Evolutionary conservation across 2,797 vertebrate species (phyloP).

Genomic region (Leptodactylus fallax): DNA sequence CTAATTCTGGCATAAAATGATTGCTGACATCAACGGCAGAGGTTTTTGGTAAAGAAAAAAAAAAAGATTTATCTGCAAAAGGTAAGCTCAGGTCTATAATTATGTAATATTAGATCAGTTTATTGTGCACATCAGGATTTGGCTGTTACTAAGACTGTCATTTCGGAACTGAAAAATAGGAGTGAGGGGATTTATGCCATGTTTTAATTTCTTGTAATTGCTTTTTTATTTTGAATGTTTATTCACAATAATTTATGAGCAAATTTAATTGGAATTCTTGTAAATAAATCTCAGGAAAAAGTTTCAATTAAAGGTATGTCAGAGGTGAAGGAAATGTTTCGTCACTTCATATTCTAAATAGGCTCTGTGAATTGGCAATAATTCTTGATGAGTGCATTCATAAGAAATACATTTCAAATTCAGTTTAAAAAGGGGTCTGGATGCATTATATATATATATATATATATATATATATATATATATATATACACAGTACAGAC

Average conservation of each 20-base stretch:
- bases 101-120: background rate
- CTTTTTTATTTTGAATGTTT: background rate
- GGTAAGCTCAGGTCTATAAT: background rate
- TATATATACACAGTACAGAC: too few species aligned
- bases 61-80: background rate
- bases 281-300: background rate
- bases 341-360: background rate
- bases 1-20: too few species aligned
- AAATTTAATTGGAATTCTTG: background rate
- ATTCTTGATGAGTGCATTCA: background rate
- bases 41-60: too few species aligned
- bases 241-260: background rate
- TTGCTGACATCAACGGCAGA: too few species aligned
- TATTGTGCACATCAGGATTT: background rate
- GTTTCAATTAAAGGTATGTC: background rate
- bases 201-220: background rate
- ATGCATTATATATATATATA: too few species aligned
- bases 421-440: too few species aligned
- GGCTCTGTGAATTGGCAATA: background rate
- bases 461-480: too few species aligned
- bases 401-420: background rate
- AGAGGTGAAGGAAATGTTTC: background rate
- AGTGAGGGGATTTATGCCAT: too few species aligned
- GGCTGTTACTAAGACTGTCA: background rate
- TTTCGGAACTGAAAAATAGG: background rate